Percentiles rank a stretch among this genome's conserved stretches.
Conservation (phyloP, 2,888 invertebrate species). For the Chalcosyrphus nemorum region DNA sequence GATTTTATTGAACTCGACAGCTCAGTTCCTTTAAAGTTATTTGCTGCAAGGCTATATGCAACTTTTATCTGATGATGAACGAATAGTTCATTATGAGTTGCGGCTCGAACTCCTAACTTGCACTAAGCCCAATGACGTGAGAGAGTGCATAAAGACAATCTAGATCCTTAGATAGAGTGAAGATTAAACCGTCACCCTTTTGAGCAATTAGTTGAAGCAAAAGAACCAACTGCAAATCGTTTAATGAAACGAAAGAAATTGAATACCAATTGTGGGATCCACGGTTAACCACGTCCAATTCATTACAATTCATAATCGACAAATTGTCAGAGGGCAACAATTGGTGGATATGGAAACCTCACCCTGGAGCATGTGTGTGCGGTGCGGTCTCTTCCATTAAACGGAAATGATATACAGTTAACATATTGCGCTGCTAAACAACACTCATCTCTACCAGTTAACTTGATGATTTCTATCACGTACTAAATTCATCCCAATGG, state of each 20-base stretch:
- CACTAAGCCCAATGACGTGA: no score
- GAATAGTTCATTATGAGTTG: no score
- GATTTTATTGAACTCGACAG: no score
- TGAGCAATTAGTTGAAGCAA: no score
- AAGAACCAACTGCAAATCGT: not conserved
- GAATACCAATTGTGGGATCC: not conserved
- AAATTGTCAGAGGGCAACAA: constrained; percentile 58
- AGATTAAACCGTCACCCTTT: no score
- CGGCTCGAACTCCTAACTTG: no score
- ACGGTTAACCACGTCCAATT: constrained; percentile 43
- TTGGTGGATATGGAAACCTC: constrained; percentile 32
- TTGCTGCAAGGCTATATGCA: no score
- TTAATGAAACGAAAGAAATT: not conserved
- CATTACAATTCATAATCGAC: constrained; percentile 69
- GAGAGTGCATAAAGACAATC: no score
- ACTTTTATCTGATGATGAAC: no score
- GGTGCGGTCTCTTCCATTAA: constrained; percentile 50
- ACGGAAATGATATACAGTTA: constrained; percentile 60
- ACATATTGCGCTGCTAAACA: constrained; percentile 62
- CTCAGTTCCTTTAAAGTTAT: no score
- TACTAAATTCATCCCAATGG: constrained; percentile 65
- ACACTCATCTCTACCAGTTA: no score
- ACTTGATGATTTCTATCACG: constrained; percentile 69
- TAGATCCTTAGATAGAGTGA: no score
- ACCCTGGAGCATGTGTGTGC: constrained; percentile 27